Base-by-base conservation (phyloP, 1,140 invertebrate genomes). In the Nixonia krombeini region DNA sequence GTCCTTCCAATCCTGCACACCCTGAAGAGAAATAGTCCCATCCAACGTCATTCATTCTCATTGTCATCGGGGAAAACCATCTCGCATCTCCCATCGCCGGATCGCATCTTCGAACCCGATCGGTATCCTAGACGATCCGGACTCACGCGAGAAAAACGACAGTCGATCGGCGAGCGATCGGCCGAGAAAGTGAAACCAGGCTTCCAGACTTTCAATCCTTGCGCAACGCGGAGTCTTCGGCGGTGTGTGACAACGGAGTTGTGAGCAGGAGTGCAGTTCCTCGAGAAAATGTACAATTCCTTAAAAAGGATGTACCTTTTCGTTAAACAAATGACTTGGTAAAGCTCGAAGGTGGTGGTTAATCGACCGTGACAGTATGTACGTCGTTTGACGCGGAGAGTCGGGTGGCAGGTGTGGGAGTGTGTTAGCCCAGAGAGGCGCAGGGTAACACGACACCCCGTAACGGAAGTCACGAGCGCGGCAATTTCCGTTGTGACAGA, bases 401-500 rank as follows among this genome's bases (percentile, higher is more conserved):
- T 33, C 16, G 12, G 16, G 25, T 13, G 21, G 51, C 66, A 70
- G 55, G 56, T 70, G 61, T 16, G 40, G 21, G 45, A 59, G 75
- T 61, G 29, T 68, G 73, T 75, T 73, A 77, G 75, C 71, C 61
- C 42, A 55, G 23, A 21, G 18, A 53, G 51, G 33, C 42, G 29
- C 12, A 31, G 41, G 68, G 76, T 76, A 80, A 82, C 68, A 44
- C 47, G 76, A 78, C 68, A 72, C 72, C 57, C 31, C 38, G 47
- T 38, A 68, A 69, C 70, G 78, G 78, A 81, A 80, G 73, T 74
- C 73, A 70, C 73, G 63, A 70, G 53, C 62, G 56, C 72, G 23
- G 68, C 74, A 74, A 75, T 75, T 82, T 81, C 79, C 79, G 76
- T 28, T 71, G 63, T 49, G 74, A 76, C 76, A 82, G 79, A 80